A percentile compares a stretch with the other conserved stretches of the same genome.
These are phyloP conservation scores for Acronicta psi DNA, from an alignment of 2,888 invertebrate genomes.

Conservation along the genomic window DNA sequence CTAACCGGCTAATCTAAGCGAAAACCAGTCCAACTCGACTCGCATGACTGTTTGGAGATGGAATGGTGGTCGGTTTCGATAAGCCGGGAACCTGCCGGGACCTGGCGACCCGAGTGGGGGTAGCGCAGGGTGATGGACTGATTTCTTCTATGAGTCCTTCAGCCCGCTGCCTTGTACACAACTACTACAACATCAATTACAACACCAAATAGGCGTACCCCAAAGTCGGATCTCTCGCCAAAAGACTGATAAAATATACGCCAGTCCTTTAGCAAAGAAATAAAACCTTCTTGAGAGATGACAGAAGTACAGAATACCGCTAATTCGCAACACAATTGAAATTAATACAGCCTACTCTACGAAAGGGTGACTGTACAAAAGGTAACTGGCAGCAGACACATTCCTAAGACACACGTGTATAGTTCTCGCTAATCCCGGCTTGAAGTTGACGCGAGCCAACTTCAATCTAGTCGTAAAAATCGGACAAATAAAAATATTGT, in stretches of 20 bases:
- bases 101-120: constrained; percentile 9
- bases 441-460: no score
- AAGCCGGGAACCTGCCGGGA: constrained; percentile 11
- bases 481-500: no score
- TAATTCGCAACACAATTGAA: constrained; percentile 26
- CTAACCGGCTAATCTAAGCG: constrained; percentile 7
- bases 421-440: no score
- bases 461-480: no score
- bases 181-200: background rate
- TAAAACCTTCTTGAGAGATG: constrained; percentile 11
- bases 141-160: background rate
- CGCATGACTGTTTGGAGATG: background rate
- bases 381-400: constrained; percentile 23
- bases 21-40: background rate
- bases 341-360: constrained; percentile 14
- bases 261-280: background rate
- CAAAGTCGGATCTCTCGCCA: constrained; percentile 5
- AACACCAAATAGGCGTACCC: constrained; percentile 12
- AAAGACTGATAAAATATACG: constrained; percentile 10
- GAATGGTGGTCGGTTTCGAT: background rate
- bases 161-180: background rate
- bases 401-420: constrained; percentile 2
- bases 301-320: constrained; percentile 36
- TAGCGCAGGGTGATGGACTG: background rate
- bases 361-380: constrained; percentile 27